phyloP scores from a whole-genome alignment of 2,888 invertebrate species.

The Priocnemis perturbator region DNA sequence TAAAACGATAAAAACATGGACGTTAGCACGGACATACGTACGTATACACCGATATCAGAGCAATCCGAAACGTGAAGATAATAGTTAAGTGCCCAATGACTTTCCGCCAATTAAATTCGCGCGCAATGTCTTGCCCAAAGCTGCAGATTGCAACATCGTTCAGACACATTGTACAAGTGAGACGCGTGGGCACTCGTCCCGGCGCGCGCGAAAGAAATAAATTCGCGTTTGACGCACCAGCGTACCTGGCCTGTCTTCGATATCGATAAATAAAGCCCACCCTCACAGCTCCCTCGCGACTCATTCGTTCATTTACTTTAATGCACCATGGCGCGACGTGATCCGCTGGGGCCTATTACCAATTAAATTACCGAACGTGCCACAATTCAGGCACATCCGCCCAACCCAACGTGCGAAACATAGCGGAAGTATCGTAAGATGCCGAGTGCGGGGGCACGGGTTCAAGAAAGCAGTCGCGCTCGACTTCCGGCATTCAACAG shows the following conservation, averaged over 20 bases:
- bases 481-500: no score
- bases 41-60: no score
- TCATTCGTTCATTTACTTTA: conserved; percentile 63
- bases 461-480: no score
- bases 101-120: no score
- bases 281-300: conserved; percentile 48
- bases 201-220: conserved; percentile 9
- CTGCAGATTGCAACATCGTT: no score
- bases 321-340: conserved; percentile 44
- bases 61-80: no score
- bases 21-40: no score
- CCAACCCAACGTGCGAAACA: neutral
- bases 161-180: no score
- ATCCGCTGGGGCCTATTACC: conserved; percentile 51
- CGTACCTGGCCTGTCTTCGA: conserved; percentile 24
- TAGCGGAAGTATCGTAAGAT: neutral
- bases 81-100: no score
- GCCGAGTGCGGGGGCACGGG: conserved; percentile 5
- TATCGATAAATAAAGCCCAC: conserved; percentile 56
- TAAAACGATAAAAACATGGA: no score
- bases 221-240: conserved; percentile 8
- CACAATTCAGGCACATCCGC: conserved; percentile 18
- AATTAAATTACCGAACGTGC: conserved; percentile 55
- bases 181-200: no score
- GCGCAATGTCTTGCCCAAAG: no score